Base-by-base conservation (phyloP, 64 coral and sea anemone species). In the Montipora foliosa region DNA sequence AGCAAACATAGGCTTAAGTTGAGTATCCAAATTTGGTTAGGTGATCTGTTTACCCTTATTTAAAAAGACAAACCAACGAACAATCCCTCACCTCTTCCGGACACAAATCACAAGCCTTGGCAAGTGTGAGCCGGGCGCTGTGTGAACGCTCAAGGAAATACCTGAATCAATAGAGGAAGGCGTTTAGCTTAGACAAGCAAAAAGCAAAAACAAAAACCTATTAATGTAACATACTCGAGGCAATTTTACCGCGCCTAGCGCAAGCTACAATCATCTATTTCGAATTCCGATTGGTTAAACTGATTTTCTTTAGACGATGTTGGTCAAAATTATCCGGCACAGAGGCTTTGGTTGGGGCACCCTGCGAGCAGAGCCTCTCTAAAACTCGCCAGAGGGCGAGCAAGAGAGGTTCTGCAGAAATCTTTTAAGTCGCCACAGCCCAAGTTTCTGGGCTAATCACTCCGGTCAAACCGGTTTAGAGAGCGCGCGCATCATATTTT, bases 61-160 rank as follows among this genome's bases (percentile, higher is more conserved):
- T 55, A 7, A 7, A 5, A 55, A 55, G 10, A 5, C 10, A 7
- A 55, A 55, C 10, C 0, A 55, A 55, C 5, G 52, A 55, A 55
- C 5, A 55, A 55, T 10, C 52, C 10, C 10, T 55, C 67, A 95
- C 98, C 95, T 99, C 98, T 79, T 99, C 98, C 22, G 98, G 98
- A 84, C 95, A 94, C 89, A 99, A 86, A 76, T 99, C 98, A 78
- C 95, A 96, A 19, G 98, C 98, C 68, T 99, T 99, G 17, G 95
- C 92, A 37, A 99, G 95, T 49, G 98, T 99, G 16, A 99, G 86
- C 49, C 98, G 95, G 68, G 98, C 98, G 50, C 98, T 99, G 76
- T 99, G 95, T 59, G 98, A 99, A 49, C 98, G 93, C 80, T 99
- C 98, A 71, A 99, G 88, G 86, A 99, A 99, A 92, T 96, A 96